phyloP scores from a whole-genome alignment of 2,113 vertebrate species.

The Pleuronectes platessa region DNA sequence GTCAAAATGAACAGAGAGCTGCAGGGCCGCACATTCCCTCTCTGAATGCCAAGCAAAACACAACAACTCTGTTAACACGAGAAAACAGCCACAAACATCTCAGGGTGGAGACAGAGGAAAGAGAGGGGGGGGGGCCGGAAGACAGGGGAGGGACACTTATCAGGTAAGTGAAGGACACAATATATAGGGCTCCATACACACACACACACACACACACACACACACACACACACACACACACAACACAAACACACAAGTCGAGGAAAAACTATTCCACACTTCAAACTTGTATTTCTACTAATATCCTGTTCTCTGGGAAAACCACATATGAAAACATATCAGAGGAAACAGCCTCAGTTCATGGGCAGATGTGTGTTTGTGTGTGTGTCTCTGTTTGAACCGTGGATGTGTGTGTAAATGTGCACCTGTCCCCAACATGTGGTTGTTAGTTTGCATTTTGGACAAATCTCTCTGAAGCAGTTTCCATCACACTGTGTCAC shows the following conservation, averaged over 20 bases:
- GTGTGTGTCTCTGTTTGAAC: too few species aligned
- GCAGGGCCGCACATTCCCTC: conserved; percentile 40
- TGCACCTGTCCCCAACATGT: too few species aligned
- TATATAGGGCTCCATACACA: background rate
- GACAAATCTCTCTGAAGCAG: too few species aligned
- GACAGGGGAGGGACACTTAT: conserved; percentile 13
- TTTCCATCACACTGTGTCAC: too few species aligned
- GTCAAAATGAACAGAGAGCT: conserved; percentile 64
- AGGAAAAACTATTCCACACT: background rate
- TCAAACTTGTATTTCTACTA: background rate
- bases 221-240: background rate
- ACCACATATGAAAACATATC: background rate
- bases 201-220: conserved; percentile 5
- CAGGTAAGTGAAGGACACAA: conserved; percentile 27
- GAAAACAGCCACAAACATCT: conserved; percentile 49
- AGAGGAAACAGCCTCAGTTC: too few species aligned
- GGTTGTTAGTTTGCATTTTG: too few species aligned
- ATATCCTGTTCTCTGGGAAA: too few species aligned
- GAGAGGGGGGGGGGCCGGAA: background rate
- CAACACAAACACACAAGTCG: conserved; percentile 4
- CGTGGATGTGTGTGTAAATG: too few species aligned
- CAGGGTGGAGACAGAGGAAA: conserved; percentile 27
- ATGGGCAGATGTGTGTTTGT: too few species aligned
- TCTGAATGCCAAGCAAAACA: conserved; percentile 62
- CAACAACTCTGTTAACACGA: conserved; percentile 49